Conservation (phyloP, 2,113 vertebrate species). For the Cygnus atratus region DNA sequence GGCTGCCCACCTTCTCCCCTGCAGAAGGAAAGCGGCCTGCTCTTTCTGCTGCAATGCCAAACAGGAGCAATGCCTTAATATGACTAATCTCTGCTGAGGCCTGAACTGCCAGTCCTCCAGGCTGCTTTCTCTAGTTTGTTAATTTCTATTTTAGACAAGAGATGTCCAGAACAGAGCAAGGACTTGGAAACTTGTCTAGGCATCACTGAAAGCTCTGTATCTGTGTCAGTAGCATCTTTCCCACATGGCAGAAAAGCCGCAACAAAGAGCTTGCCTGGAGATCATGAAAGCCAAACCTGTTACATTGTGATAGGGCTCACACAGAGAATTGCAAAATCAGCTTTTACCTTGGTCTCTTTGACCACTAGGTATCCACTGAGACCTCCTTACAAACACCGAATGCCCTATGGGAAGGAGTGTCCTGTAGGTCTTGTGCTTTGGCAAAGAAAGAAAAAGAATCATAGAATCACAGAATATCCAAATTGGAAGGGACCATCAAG, state of each 20-base stretch:
- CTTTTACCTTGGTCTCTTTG: background rate
- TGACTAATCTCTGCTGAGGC: background rate
- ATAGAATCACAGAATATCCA: too few relatives aligned
- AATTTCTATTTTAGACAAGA: background rate
- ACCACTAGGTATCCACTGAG: fast-evolving
- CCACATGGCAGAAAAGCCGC: background rate
- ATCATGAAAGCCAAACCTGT: background rate
- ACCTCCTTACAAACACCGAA: background rate
- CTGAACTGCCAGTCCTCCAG: background rate
- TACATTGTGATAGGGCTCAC: background rate
- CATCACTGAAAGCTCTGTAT: background rate
- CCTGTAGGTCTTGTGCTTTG: background rate
- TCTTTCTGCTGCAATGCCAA: background rate
- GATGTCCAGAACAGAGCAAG: background rate
- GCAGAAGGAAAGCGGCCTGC: background rate
- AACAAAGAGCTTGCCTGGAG: background rate
- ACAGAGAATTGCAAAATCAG: background rate
- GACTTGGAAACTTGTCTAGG: background rate
- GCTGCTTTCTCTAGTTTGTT: background rate
- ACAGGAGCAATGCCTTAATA: background rate
- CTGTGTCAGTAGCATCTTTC: background rate
- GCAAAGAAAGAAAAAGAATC: background rate
- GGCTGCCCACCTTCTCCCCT: background rate
- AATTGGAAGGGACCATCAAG: too few relatives aligned
- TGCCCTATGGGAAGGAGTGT: fast-evolving